These are phyloP conservation scores for Ricordea florida DNA, from an alignment of 92 coral and sea anemone genomes.

Conservation along the genomic window DNA sequence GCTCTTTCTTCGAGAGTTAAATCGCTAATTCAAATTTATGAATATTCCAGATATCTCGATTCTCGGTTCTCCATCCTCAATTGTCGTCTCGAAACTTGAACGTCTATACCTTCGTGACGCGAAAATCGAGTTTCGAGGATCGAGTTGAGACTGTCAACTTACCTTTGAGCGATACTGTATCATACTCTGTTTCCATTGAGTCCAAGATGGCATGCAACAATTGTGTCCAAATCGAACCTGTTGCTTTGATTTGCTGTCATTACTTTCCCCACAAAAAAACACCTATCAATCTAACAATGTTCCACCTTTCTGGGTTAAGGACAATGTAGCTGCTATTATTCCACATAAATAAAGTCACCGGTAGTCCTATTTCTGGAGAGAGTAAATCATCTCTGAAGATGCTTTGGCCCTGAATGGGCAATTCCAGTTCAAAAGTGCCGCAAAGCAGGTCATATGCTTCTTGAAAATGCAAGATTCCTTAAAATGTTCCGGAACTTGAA, in stretches of 20 bases:
- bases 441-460: constrained; percentile 39
- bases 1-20: no score
- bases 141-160: no score
- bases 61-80: no score
- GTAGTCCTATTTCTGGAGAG: constrained; percentile 10
- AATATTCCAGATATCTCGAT: no score
- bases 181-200: constrained; percentile 63
- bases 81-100: no score
- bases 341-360: constrained; percentile 1
- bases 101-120: no score
- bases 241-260: background rate
- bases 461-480: constrained; percentile 36
- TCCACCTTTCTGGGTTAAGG: constrained; percentile 23
- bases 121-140: no score
- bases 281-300: constrained; percentile 16
- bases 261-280: constrained; percentile 22
- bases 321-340: constrained; percentile 6
- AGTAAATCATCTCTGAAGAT: constrained; percentile 17
- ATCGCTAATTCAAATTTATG: no score
- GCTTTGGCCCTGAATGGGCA: constrained; percentile 10
- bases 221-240: constrained; percentile 38
- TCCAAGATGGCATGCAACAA: constrained; percentile 24
- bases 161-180: no score
- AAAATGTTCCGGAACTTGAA: background rate
- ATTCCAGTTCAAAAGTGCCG: constrained; percentile 21